Evolutionary conservation across 2,797 vertebrate species (phyloP).

Genomic region (Heliangelus exortis): DNA sequence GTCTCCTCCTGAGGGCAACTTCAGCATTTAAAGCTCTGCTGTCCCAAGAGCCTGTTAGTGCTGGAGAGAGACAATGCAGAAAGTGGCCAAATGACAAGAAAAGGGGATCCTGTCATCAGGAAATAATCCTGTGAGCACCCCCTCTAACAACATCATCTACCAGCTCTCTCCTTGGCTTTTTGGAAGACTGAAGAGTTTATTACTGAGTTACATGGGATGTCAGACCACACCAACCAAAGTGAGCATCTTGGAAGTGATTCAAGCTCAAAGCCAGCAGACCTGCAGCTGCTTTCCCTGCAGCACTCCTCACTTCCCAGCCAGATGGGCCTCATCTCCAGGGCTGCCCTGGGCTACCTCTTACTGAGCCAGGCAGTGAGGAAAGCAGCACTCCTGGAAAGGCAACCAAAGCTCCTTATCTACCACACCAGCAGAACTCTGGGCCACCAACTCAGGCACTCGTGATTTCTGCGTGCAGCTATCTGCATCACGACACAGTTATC

Average conservation of each 20-base stretch:
- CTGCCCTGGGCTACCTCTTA: not conserved
- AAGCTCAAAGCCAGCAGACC: not conserved
- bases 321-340: accelerated
- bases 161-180: not conserved
- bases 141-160: not conserved
- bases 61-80: not conserved
- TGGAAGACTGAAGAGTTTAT: not conserved
- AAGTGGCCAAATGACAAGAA: not conserved
- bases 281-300: not conserved
- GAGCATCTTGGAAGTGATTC: not conserved
- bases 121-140: not conserved
- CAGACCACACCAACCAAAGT: not conserved
- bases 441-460: not conserved
- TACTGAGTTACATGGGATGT: accelerated
- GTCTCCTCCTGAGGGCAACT: accelerated
- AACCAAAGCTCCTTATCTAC: not conserved
- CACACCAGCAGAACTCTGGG: not conserved
- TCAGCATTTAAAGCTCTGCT: accelerated
- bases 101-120: not conserved
- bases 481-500: no score
- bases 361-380: not conserved
- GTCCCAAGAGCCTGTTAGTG: accelerated
- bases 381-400: not conserved
- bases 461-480: not conserved
- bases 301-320: not conserved